Percentiles rank a stretch among this genome's conserved stretches.
Conservation (phyloP, 2,888 invertebrate genomes). For the Emesis russula region DNA sequence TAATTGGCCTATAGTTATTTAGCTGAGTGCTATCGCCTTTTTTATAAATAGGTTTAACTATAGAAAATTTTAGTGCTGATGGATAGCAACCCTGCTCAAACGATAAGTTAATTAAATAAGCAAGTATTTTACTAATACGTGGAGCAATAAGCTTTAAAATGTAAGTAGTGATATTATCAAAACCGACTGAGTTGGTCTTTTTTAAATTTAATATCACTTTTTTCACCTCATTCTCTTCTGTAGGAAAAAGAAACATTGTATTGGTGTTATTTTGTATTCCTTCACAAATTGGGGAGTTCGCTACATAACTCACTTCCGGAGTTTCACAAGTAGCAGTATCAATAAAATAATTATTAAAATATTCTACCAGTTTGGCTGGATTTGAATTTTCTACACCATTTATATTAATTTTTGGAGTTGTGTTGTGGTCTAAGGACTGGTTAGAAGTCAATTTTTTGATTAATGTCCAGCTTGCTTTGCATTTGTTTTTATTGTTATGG, state of each 20-base stretch:
- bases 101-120: slow-evolving; percentile 14
- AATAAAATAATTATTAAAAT: background rate
- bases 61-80: background rate
- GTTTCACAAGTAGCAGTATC: background rate
- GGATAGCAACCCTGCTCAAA: background rate
- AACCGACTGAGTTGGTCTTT: slow-evolving; percentile 16
- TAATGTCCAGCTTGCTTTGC: slow-evolving; percentile 2
- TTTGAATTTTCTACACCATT: background rate
- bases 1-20: slow-evolving; percentile 23
- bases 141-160: background rate
- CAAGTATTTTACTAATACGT: background rate
- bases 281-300: background rate
- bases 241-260: background rate
- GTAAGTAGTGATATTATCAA: slow-evolving; percentile 3
- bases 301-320: too few species aligned
- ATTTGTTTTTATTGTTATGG: slow-evolving; percentile 5
- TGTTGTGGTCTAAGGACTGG: background rate
- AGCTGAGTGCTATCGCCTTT: slow-evolving; percentile 7
- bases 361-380: background rate
- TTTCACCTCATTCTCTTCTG: background rate
- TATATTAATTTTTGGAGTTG: background rate
- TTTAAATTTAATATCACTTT: background rate
- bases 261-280: background rate
- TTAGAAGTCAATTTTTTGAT: slow-evolving; percentile 9
- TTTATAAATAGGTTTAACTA: slow-evolving; percentile 25